Evolutionary conservation across 2,888 invertebrate species (phyloP), one percentile per base, ranked within the genome.

Genomic region (Synergus umbraculus): DNA sequence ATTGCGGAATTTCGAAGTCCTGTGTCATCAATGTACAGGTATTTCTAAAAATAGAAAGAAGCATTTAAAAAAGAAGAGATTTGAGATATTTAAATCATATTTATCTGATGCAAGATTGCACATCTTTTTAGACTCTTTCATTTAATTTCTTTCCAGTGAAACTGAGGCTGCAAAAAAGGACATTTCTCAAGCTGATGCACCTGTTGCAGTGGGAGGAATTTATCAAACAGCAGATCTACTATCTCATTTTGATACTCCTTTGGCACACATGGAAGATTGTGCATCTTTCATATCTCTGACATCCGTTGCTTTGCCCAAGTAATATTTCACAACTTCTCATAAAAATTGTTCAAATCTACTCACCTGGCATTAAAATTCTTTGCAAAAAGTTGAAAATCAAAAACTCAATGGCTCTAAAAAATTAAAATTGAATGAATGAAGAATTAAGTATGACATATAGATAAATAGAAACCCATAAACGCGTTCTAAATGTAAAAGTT

Each of bases 301-400:
- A 81, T 97, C 97, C 2, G 96, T 96, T 69, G 97, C 97, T 5
- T 92, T 97, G 79, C 96, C 97, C 44, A 95, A 96, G 96, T 94
- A 89, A 86, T 22, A 64, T 60, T 54, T 54, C 54, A 54, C 2
- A 41, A 41, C 49, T n/a, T 73, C 10, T 46, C 29, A 76, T n/a
- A 18, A 54, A 54, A 54, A 54, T n/a, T 54, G 15, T n/a, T n/a
- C 15, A n/a, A 54, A n/a, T 54, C n/a, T 54, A 7, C 8, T n/a
- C 54, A n/a, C 15, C n/a, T 54, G 37, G 2, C 12, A 67, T 79
- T 58, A 18, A 54, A 4, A 76, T 46, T 7, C 15, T 37, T 76
- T 49, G 9, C 4, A 37, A 22, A 13, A 15, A 43, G 60, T 37
- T 29, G 29, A 29, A 29, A 29, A 29, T 29, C 29, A 29, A 29